Evolutionary conservation across 2,797 vertebrate genomes (phyloP).

Genomic region (Rhabdomys pumilio): DNA sequence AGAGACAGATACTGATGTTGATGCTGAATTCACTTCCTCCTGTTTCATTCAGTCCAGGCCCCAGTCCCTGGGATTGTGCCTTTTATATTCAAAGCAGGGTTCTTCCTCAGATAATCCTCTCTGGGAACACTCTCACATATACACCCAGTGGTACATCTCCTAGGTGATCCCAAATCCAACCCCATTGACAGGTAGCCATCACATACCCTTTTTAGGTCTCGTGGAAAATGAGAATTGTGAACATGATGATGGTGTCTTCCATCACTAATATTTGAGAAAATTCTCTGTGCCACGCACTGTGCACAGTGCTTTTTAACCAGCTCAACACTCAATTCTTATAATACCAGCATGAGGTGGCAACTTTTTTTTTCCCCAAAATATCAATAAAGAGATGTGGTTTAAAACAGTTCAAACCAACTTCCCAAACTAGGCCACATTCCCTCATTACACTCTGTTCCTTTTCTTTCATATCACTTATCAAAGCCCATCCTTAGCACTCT

Average conservation of each 20-base stretch:
- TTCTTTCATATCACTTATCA: constrained; percentile 53
- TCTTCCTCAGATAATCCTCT: neutral
- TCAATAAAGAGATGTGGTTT: constrained; percentile 59
- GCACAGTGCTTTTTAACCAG: neutral
- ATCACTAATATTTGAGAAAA: neutral
- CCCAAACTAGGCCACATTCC: constrained; percentile 27
- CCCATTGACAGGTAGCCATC: neutral
- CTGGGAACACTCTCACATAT: neutral
- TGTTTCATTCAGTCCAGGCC: neutral
- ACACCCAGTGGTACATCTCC: neutral
- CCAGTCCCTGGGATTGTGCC: neutral
- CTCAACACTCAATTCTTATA: neutral
- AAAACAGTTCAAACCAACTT: constrained; percentile 43
- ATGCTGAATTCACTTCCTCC: neutral
- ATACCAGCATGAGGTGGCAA: neutral
- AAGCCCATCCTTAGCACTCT: constrained; percentile 40
- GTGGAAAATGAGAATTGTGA: neutral
- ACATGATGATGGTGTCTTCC: neutral
- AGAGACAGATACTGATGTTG: neutral
- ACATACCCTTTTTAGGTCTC: neutral
- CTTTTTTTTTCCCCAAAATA: constrained; percentile 47
- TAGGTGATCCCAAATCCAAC: neutral
- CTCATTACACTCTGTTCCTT: constrained; percentile 28
- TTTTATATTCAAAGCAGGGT: neutral
- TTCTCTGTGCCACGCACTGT: neutral